These are phyloP conservation scores for Cinclus cinclus DNA, from an alignment of 2,113 vertebrate species.

Conservation along the genomic window DNA sequence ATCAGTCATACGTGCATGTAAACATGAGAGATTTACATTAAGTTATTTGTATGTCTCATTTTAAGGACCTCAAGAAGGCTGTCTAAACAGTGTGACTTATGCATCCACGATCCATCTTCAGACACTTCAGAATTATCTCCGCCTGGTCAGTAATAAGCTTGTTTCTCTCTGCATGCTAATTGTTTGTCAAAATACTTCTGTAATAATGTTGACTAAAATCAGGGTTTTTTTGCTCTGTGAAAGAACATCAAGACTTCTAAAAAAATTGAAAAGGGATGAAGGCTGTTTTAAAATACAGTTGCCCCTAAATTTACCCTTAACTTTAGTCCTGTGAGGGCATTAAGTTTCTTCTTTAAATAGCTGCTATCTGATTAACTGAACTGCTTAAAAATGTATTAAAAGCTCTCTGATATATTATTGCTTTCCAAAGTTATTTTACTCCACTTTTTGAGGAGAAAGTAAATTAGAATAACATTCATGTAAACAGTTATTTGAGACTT, in stretches of 20 bases:
- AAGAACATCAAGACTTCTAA: not conserved
- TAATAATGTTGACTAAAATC: not conserved
- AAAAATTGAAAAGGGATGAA: not conserved
- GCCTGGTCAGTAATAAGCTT: conserved; percentile 79
- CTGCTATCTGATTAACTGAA: not conserved
- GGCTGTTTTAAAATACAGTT: not conserved
- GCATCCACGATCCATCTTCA: conserved; percentile 89
- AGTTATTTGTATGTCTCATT: not conserved
- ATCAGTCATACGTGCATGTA: not conserved
- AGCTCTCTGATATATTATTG: not conserved
- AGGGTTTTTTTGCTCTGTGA: not conserved
- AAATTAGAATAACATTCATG: not conserved
- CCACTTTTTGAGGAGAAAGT: not conserved
- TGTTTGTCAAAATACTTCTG: not conserved
- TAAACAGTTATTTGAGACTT: not conserved
- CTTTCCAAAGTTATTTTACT: not conserved
- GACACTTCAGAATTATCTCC: conserved; percentile 91
- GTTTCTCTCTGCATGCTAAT: not conserved
- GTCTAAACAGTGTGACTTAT: conserved; percentile 87
- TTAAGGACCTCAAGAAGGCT: conserved; percentile 87
- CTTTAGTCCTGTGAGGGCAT: not conserved
- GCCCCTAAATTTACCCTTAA: not conserved
- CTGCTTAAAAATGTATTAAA: not conserved
- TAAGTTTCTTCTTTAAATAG: not conserved
- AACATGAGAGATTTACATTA: not conserved